phyloP scores from a whole-genome alignment of 2,888 invertebrate species.

The Drosophila sordidapex region DNA sequence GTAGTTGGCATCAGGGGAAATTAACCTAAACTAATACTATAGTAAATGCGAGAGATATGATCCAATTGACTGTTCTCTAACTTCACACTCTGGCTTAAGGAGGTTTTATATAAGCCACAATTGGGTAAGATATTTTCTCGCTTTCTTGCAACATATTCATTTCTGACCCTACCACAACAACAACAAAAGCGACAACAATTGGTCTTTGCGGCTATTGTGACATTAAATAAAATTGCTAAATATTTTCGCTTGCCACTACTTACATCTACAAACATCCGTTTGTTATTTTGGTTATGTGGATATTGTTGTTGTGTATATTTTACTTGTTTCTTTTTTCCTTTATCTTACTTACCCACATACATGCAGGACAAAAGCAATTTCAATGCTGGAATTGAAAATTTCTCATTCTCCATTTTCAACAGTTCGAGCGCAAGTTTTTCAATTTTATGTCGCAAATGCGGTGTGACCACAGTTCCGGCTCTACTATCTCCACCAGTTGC shows the following conservation, averaged over 20 bases:
- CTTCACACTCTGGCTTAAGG: neutral
- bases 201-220: constrained; percentile 27
- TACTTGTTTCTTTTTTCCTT: constrained; percentile 9
- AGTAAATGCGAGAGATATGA: constrained; percentile 11
- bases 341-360: constrained; percentile 88
- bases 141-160: neutral
- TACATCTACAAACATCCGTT: constrained; percentile 25
- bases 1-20: neutral
- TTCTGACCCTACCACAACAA: constrained; percentile 1
- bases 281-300: constrained; percentile 19
- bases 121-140: neutral
- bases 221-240: constrained; percentile 70
- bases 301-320: constrained; percentile 33
- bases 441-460: constrained; percentile 88
- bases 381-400: constrained; percentile 89
- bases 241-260: constrained; percentile 36
- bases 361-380: constrained; percentile 92
- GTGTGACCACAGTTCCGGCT: constrained; percentile 84
- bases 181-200: neutral
- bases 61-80: neutral
- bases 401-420: constrained; percentile 89
- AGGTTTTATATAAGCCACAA: neutral
- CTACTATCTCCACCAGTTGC: constrained; percentile 28
- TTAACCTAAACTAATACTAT: neutral
- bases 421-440: constrained; percentile 89